Evolutionary conservation across 2,888 invertebrate genomes (phyloP), one percentile per base, ranked within the genome.

Genomic region (Dryobotodes eremita): DNA sequence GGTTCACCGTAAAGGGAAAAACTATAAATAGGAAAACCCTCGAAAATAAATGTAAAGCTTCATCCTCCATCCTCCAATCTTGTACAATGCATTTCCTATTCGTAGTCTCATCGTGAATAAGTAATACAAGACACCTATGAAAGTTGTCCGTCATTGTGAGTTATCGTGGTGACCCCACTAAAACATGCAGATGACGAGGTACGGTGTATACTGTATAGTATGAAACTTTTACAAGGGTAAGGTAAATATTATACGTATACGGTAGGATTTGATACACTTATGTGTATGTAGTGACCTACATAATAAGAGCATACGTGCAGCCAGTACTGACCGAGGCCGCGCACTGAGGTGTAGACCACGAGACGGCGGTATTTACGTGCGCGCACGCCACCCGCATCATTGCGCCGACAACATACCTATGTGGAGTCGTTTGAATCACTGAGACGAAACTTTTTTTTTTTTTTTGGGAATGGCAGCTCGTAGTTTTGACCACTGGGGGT

Each of bases 151-250:
- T 87, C 88, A 88, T 85, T 86, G 87, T 83, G 83, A 88, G 86
- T 84, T 87, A 86, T 84, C 79, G 83, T 90, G 89, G 90, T 82
- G 78, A 90, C 90, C 92, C 89, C 88, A 91, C 91, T 90, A 82
- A 91, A 91, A 90, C 87, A 93, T 92, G 90, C 85, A 93, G 91
- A 93, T 92, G 89, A 92, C 90, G 90, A 91, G 86, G 87, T 89
- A 91, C 87, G 87, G 84, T 50, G 62, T 31, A 66, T 53, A 48
- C 15, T 36, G 26, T 46, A 23, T 61, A 80, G 59, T 81, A 85
- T 88, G 82, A 89, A 90, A 80, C 70, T 78, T 88, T 86, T 82
- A 79, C 79, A 83, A 85, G 72, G 62, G 70, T 62, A 62, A 42
- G 69, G 69, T 79, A 80, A 76, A 86, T 77, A 75, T 83, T 71